Evolutionary conservation across 1,140 invertebrate genomes (phyloP).

Genomic region (Sycophaga agraensis): DNA sequence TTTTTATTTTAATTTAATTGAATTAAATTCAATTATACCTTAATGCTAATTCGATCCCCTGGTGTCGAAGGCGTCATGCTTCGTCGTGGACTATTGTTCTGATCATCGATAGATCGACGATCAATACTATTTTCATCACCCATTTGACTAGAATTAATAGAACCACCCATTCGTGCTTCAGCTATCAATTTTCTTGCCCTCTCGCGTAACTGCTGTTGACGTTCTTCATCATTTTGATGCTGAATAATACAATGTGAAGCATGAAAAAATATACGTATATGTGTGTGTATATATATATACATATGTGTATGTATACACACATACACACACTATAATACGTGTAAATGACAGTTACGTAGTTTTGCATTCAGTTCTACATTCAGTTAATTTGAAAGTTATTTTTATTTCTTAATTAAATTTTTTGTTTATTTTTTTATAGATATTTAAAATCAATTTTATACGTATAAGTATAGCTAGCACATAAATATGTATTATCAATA

Average conservation of each 20-base stretch:
- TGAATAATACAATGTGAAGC: neutral
- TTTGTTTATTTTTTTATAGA: too few species aligned
- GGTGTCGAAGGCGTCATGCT: conserved; percentile 54
- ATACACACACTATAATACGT: too few species aligned
- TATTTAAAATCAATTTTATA: too few species aligned
- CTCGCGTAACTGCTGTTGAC: conserved; percentile 82
- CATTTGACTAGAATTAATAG: conserved; percentile 52
- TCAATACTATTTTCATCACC: conserved; percentile 51
- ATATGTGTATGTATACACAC: too few species aligned
- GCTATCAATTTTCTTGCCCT: conserved; percentile 86
- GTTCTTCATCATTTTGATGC: conserved; percentile 72
- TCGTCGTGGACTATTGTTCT: conserved; percentile 55
- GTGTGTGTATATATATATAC: too few species aligned
- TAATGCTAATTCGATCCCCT: conserved; percentile 50
- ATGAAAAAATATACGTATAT: neutral
- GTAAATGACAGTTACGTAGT: too few species aligned
- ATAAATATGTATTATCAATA: too few species aligned
- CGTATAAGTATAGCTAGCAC: too few species aligned
- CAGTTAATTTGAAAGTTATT: too few species aligned
- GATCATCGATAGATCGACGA: conserved; percentile 50
- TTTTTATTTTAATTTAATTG: too few species aligned
- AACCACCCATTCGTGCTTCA: conserved; percentile 73
- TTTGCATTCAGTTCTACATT: too few species aligned
- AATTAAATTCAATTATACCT: conserved; percentile 36
- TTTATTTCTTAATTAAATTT: too few species aligned